phyloP scores from a whole-genome alignment of 2,797 vertebrate species.

The Alcedo quadribrachys region DNA sequence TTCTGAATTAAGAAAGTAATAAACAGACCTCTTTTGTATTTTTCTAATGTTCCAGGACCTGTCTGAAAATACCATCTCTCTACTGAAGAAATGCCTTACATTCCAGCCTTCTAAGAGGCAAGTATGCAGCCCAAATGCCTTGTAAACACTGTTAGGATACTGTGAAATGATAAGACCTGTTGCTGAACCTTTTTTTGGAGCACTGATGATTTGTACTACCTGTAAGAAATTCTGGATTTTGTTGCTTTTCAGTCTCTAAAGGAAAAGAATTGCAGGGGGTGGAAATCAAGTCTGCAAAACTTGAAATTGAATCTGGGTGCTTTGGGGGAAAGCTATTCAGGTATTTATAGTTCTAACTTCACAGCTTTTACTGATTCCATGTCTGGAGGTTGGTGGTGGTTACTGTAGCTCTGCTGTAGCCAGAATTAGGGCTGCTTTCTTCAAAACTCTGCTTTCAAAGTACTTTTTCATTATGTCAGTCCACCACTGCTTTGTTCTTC shows the following conservation, averaged over 20 bases:
- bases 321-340: background rate
- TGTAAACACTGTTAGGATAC: background rate
- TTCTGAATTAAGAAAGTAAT: background rate
- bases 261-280: background rate
- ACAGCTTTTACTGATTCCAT: background rate
- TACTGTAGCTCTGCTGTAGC: background rate
- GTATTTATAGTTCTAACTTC: background rate
- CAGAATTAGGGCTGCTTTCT: background rate
- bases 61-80: conserved; percentile 82
- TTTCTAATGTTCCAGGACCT: conserved; percentile 80
- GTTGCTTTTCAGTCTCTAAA: background rate
- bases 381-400: background rate
- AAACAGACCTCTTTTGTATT: background rate
- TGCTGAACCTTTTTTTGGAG: background rate
- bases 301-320: background rate
- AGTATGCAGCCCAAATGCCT: background rate
- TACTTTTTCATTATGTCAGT: background rate
- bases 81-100: conserved; percentile 93
- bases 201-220: background rate
- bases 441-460: background rate
- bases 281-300: background rate
- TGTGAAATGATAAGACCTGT: background rate
- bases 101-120: conserved; percentile 94
- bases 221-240: background rate
- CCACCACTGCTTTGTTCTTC: background rate